phyloP scores from a whole-genome alignment of 2,888 invertebrate species.

The Noctuana brunneofusca region DNA sequence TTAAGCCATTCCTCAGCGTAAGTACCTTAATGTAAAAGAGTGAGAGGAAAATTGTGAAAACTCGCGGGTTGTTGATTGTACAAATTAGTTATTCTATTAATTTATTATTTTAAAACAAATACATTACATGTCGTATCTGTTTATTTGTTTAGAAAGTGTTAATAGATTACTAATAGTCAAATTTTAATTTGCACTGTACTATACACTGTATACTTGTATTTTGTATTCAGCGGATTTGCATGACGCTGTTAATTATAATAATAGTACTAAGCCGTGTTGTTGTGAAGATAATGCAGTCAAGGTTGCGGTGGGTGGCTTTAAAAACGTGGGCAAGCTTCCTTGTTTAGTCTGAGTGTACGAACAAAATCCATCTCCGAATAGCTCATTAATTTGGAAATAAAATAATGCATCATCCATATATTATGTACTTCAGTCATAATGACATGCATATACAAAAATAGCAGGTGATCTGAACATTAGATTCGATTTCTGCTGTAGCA shows the following conservation, averaged over 20 bases:
- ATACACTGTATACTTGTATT: neutral
- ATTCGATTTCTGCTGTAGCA: too few species aligned
- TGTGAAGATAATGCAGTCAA: slow-evolving; percentile 55
- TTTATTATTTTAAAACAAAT: too few species aligned
- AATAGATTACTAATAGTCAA: too few species aligned
- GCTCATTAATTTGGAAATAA: neutral
- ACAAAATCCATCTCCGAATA: slow-evolving; percentile 27
- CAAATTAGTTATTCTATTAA: too few species aligned
- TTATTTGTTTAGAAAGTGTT: too few species aligned
- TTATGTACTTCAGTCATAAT: neutral
- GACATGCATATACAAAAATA: too few species aligned
- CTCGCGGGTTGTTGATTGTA: too few species aligned
- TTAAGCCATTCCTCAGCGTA: neutral
- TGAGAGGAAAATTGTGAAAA: neutral
- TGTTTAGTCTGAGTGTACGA: slow-evolving; percentile 38
- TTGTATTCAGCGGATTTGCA: slow-evolving; percentile 21
- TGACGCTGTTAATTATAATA: slow-evolving; percentile 49
- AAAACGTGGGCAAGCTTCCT: slow-evolving; percentile 40
- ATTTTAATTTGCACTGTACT: too few species aligned
- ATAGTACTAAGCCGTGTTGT: slow-evolving; percentile 47
- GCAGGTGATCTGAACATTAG: too few species aligned
- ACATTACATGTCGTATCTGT: too few species aligned
- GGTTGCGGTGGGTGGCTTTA: slow-evolving; percentile 43
- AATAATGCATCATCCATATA: neutral
- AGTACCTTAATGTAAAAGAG: neutral